Conservation (phyloP, 64 coral and sea anemone species). For the Hydrozoanthus tunicans region DNA sequence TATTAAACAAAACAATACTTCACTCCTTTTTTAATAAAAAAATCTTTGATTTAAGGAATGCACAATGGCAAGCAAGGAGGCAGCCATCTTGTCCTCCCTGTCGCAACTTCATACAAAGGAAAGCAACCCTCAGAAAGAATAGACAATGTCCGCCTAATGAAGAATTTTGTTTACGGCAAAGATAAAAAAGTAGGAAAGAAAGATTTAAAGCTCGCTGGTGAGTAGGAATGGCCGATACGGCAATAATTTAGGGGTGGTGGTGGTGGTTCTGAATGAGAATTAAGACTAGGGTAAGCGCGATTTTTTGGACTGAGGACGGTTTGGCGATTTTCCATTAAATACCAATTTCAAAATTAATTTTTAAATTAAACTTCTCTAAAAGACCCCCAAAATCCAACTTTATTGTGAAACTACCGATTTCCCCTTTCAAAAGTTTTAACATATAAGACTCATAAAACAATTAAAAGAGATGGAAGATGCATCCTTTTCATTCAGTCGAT, state of each 20-base stretch:
- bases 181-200: neutral
- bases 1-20: neutral
- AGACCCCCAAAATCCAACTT: no score
- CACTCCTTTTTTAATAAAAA: neutral
- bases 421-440: no score
- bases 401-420: no score
- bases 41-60: neutral
- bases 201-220: slow-evolving; percentile 19
- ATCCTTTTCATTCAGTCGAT: no score
- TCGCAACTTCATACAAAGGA: neutral
- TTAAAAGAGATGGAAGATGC: no score
- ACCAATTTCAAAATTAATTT: no score
- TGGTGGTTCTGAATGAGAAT: neutral
- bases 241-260: neutral
- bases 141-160: neutral
- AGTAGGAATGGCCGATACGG: neutral
- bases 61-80: neutral
- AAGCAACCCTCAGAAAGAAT: neutral
- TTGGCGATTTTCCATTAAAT: no score
- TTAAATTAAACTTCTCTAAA: no score
- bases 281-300: no score
- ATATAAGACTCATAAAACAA: no score
- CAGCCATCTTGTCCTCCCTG: neutral
- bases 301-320: no score
- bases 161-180: neutral